A percentile compares a stretch with the other conserved stretches of the same genome.
Conservation (phyloP, 2,888 invertebrate species). For the Eutolmus rufibarbis region DNA sequence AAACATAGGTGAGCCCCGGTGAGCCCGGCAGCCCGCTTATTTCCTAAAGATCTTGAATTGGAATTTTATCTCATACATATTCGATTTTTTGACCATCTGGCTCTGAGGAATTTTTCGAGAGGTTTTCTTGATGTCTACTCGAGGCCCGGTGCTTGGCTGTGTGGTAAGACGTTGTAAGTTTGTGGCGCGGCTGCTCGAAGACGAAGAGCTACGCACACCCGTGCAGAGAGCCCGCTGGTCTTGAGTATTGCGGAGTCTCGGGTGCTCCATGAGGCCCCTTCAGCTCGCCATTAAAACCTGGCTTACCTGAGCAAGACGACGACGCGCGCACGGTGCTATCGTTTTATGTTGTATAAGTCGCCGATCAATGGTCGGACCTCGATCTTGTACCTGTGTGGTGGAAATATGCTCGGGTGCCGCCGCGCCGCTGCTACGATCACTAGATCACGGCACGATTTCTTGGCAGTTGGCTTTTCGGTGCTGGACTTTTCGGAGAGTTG, state of each 20-base stretch:
- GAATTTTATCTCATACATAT: slow-evolving; percentile 48
- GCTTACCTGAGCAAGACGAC: neutral
- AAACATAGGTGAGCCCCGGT: slow-evolving; percentile 43
- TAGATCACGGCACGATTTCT: slow-evolving; percentile 36
- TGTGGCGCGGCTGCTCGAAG: neutral
- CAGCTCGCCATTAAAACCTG: neutral
- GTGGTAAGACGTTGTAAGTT: neutral
- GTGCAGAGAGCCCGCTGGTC: neutral
- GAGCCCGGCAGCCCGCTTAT: slow-evolving; percentile 45
- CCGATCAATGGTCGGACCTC: slow-evolving; percentile 1
- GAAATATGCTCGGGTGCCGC: slow-evolving; percentile 24
- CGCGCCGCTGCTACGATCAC: neutral
- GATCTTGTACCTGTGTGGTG: slow-evolving; percentile 7
- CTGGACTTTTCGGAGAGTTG: slow-evolving; percentile 38
- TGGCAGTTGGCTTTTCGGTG: slow-evolving; percentile 42
- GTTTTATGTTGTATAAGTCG: slow-evolving; percentile 1
- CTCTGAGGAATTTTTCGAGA: slow-evolving; percentile 48
- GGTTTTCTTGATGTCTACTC: neutral
- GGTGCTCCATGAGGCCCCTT: neutral
- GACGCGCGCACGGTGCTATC: neutral
- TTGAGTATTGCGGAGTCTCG: neutral
- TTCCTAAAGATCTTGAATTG: slow-evolving; percentile 44
- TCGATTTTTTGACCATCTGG: slow-evolving; percentile 49
- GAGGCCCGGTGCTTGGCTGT: neutral
- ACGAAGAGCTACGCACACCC: neutral